Evolutionary conservation across 1,140 invertebrate species (phyloP), one percentile per base, ranked within the genome.

Genomic region (Trialeurodes vaporariorum): DNA sequence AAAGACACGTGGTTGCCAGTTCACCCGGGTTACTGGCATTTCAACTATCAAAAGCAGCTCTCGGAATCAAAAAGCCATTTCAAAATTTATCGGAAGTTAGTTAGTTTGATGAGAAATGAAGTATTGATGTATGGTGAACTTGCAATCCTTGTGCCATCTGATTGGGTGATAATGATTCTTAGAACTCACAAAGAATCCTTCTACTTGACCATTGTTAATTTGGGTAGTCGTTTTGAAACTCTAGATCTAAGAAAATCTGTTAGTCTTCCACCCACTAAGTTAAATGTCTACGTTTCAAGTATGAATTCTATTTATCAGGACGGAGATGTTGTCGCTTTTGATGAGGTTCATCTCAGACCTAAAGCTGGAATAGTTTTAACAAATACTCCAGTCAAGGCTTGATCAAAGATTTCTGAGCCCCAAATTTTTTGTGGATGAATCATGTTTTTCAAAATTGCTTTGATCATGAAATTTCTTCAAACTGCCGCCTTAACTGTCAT

Each of bases 1-100:
- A 73, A 80, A 0, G 22, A 40, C 22, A 84, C 88, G 0, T 92
- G 89, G 87, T 73, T 91, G 13, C 88, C 88, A 0, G 73, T 87
- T 1, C 79, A 82, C 69, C 69, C 77, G 1, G 77, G 84, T 68
- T 86, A 82, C 69, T 59, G 68, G 17, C 70, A 70, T 0, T 72
- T 77, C 25, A 86, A 86, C 71, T 80, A 85, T 0, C 72, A 1
- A 22, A 1, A 63, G 11, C 23, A 65, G 61, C 59, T 69, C 49
- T 26, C 49, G 1, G 64, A 64, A 5, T 11, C 2, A 1, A 68
- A 68, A 23, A 68, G 63, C 23, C 67, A 70, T 34, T 63, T 65
- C 21, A 68, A 22, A 25, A 63, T 49, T 21, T 68, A 68, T 25
- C 59, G 34, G 23, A 58, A 68, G 13, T 40, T 70, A 23, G 0